Conservation (phyloP, 2,888 invertebrate genomes). For the Dryococelus australis region DNA sequence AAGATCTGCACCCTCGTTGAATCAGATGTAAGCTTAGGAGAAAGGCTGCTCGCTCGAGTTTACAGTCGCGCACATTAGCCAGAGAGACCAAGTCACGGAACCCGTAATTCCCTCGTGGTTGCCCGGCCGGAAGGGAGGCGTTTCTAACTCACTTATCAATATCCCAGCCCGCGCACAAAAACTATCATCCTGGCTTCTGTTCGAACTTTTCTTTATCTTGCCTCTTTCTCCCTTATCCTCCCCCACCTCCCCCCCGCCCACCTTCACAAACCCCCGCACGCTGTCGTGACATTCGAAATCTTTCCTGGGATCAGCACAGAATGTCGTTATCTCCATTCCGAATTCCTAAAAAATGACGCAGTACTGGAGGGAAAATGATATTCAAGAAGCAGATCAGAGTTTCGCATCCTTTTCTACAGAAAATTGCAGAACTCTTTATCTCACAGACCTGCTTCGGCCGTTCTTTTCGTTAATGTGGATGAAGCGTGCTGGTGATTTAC, state of each 20-base stretch:
- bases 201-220: neutral
- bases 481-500: too few relatives aligned
- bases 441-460: neutral
- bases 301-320: neutral
- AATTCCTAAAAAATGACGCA: neutral
- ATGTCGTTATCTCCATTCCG: neutral
- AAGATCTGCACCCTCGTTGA: too few relatives aligned
- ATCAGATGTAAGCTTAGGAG: too few relatives aligned
- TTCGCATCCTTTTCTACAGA: neutral
- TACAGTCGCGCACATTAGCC: neutral
- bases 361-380: neutral
- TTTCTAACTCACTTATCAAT: conserved; percentile 16
- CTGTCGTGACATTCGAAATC: neutral
- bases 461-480: too few relatives aligned
- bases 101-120: neutral
- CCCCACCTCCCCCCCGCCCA: too few relatives aligned
- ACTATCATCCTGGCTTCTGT: neutral
- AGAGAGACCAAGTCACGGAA: neutral
- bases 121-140: neutral
- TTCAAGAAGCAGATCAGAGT: neutral
- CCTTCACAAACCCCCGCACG: too few relatives aligned
- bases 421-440: neutral
- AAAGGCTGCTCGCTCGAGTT: too few relatives aligned
- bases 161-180: neutral
- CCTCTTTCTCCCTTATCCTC: neutral